Conservation (phyloP, 2,113 vertebrate species). For the Emydocephalus ijimae region DNA sequence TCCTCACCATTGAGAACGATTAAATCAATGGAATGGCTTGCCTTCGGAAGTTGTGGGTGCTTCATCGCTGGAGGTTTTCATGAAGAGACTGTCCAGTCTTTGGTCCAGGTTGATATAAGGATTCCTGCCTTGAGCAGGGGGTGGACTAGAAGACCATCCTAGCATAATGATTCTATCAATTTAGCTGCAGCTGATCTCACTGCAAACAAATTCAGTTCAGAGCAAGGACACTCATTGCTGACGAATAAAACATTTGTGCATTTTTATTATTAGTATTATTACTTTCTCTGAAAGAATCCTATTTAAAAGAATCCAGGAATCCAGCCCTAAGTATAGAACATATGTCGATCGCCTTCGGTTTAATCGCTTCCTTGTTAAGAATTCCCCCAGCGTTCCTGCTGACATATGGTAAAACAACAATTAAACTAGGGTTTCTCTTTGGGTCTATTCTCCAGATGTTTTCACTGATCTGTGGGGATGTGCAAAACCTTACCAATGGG, state of each 20-base stretch:
- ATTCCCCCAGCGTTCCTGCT: neutral
- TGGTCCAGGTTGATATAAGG: neutral
- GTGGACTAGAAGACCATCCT: neutral
- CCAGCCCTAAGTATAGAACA: neutral
- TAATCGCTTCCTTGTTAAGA: slow-evolving; percentile 9
- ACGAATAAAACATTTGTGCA: neutral
- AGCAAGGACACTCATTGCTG: neutral
- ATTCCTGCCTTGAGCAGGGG: neutral
- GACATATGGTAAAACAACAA: slow-evolving; percentile 9
- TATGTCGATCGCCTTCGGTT: neutral
- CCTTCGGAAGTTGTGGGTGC: neutral
- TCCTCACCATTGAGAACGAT: neutral
- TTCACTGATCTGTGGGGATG: neutral
- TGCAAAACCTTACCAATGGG: neutral
- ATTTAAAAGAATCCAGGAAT: neutral
- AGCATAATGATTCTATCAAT: neutral
- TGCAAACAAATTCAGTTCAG: neutral
- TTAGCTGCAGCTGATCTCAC: neutral
- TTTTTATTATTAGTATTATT: neutral
- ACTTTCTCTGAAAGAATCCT: neutral
- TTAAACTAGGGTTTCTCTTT: neutral
- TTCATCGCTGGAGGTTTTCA: neutral
- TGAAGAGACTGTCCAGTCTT: neutral
- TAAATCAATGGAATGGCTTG: neutral
- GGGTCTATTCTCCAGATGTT: slow-evolving; percentile 21